Conservation (phyloP, 2,797 vertebrate genomes). For the Catostomus latipinnis region DNA sequence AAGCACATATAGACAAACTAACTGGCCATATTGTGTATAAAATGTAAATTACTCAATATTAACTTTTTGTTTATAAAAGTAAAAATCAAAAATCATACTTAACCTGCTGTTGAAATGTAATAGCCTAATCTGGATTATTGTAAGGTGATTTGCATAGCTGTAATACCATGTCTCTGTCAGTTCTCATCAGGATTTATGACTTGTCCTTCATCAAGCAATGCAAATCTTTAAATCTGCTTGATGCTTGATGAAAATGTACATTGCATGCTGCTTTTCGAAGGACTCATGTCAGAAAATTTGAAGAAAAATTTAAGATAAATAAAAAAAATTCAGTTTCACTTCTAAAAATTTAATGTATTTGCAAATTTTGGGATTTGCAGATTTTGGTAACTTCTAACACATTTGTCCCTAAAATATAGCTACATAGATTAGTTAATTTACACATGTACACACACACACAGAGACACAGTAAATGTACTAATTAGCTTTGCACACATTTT, state of each 20-base stretch:
- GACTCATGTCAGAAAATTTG: slow-evolving; percentile 65
- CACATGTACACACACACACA: too few species aligned
- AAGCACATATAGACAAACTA: too few species aligned
- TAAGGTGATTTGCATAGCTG: slow-evolving; percentile 7
- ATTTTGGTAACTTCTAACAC: too few species aligned
- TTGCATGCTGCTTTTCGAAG: slow-evolving; percentile 65
- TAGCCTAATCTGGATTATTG: slow-evolving; percentile 12
- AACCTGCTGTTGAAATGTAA: background rate
- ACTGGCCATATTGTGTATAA: too few species aligned
- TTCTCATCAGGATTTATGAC: slow-evolving; percentile 17
- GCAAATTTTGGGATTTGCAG: too few species aligned
- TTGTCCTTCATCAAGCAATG: slow-evolving; percentile 38
- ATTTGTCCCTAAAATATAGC: too few species aligned
- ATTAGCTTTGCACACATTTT: background rate
- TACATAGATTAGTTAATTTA: too few species aligned
- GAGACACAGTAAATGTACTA: background rate
- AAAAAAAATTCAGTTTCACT: background rate
- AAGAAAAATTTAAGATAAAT: background rate
- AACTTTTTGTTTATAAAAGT: too few species aligned
- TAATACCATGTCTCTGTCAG: slow-evolving; percentile 35
- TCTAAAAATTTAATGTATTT: background rate
- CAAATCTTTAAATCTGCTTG: slow-evolving; percentile 48
- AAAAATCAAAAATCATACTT: slow-evolving; percentile 5
- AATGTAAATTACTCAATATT: too few species aligned
- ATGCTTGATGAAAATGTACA: slow-evolving; percentile 37